Evolutionary conservation across 2,113 vertebrate genomes (phyloP).

Genomic region (Electrona antarctica): DNA sequence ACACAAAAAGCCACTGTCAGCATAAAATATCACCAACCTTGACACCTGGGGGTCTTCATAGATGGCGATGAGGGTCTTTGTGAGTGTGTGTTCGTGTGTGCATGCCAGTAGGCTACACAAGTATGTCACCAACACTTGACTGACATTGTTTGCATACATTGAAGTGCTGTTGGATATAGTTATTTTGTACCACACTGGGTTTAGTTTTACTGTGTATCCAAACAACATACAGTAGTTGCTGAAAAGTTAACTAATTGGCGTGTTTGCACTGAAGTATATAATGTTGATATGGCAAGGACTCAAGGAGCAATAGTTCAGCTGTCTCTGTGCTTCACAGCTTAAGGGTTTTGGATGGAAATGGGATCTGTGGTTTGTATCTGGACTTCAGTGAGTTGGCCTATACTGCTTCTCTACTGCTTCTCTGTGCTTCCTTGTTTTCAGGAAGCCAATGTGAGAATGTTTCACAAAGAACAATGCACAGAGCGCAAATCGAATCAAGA

Average conservation of each 20-base stretch:
- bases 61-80: conserved; percentile 1
- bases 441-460: conserved; percentile 16
- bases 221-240: neutral
- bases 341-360: neutral
- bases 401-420: conserved; percentile 1
- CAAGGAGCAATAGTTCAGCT: neutral
- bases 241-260: too few relatives aligned
- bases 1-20: conserved; percentile 53
- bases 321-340: conserved; percentile 1
- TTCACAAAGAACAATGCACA: conserved; percentile 7
- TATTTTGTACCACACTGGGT: neutral
- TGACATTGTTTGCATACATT: neutral
- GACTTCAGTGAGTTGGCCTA: conserved; percentile 23
- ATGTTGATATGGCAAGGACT: neutral
- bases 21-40: conserved; percentile 51
- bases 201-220: neutral
- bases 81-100: neutral
- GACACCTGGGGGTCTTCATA: conserved; percentile 36
- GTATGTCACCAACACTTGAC: neutral
- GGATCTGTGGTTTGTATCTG: conserved; percentile 17
- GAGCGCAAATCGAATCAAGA: conserved; percentile 35
- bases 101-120: neutral
- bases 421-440: conserved; percentile 23
- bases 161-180: neutral
- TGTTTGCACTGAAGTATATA: too few relatives aligned